phyloP scores from a whole-genome alignment of 2,888 invertebrate species.

The Heliconius aoede region DNA sequence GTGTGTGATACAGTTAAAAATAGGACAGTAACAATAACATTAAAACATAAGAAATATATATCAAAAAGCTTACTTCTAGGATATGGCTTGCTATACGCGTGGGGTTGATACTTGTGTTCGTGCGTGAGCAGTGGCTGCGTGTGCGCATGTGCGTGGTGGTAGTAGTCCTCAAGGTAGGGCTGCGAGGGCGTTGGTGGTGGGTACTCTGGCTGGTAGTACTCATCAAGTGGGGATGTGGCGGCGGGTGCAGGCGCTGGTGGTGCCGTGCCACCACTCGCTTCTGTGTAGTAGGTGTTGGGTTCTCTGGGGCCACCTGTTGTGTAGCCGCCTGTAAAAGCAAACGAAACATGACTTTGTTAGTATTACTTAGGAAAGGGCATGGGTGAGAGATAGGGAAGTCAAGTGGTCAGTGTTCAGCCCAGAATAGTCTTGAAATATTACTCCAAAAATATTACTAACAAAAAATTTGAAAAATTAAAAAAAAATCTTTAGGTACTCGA shows the following conservation, averaged over 20 bases:
- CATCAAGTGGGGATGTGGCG: constrained; percentile 81
- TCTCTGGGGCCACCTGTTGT: constrained; percentile 83
- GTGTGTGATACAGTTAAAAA: background rate
- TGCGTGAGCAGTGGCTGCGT: constrained; percentile 83
- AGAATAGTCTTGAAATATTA: too few species aligned
- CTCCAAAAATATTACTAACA: too few species aligned
- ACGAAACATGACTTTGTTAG: background rate
- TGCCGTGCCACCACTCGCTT: constrained; percentile 63
- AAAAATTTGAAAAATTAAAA: too few species aligned
- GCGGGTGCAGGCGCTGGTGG: constrained; percentile 66
- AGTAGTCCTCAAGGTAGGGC: constrained; percentile 88
- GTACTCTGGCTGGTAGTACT: constrained; percentile 79
- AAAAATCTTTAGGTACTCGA: too few species aligned
- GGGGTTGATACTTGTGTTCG: constrained; percentile 89
- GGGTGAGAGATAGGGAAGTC: background rate
- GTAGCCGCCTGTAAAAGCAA: constrained; percentile 75
- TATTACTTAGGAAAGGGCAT: background rate
- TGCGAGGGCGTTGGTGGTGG: constrained; percentile 76
- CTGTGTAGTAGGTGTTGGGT: constrained; percentile 78
- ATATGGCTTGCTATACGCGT: constrained; percentile 88
- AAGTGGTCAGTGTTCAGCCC: too few species aligned
- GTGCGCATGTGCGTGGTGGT: constrained; percentile 90
- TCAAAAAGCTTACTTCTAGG: constrained; percentile 83
- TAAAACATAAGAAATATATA: background rate
- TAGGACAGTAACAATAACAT: background rate